These are phyloP conservation scores for Crotalus helleri DNA, from an alignment of 2,113 vertebrate species.

Conservation along the genomic window DNA sequence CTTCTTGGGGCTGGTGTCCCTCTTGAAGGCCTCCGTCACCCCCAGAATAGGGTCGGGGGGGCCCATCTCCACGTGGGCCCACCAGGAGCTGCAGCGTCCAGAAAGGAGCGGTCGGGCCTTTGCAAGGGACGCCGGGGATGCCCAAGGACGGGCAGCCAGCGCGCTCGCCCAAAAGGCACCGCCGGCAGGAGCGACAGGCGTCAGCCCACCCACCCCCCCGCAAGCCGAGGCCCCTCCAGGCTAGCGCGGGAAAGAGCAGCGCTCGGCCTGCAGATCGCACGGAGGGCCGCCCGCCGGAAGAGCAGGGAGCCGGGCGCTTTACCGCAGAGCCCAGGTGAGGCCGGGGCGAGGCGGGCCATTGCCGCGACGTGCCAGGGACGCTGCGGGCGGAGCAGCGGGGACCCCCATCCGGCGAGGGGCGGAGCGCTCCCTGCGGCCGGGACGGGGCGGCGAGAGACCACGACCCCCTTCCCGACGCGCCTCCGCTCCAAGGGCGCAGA, in stretches of 20 bases:
- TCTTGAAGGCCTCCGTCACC: constrained; percentile 91
- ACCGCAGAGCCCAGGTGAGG: too few relatives aligned
- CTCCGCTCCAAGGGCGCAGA: background rate
- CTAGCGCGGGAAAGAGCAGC: background rate
- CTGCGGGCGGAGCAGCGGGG: background rate
- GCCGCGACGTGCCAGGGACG: too few relatives aligned
- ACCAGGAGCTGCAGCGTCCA: constrained; percentile 82
- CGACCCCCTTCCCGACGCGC: background rate
- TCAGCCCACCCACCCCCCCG: background rate
- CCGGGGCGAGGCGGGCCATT: too few relatives aligned
- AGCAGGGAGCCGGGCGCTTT: background rate
- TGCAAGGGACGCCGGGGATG: background rate
- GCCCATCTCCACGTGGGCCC: constrained; percentile 92
- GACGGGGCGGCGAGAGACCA: too few relatives aligned
- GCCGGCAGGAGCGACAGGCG: background rate
- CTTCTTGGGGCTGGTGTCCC: constrained; percentile 89
- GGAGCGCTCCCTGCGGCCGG: too few relatives aligned
- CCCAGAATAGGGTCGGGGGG: constrained; percentile 94
- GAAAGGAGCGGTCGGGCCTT: background rate
- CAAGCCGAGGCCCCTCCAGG: background rate
- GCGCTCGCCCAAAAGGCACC: too few relatives aligned
- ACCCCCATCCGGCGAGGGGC: background rate
- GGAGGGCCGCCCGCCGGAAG: too few relatives aligned
- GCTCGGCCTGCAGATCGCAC: background rate
- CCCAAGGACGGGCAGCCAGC: background rate